phyloP scores from a whole-genome alignment of 2,888 invertebrate genomes.

The Chorisops tibialis region DNA sequence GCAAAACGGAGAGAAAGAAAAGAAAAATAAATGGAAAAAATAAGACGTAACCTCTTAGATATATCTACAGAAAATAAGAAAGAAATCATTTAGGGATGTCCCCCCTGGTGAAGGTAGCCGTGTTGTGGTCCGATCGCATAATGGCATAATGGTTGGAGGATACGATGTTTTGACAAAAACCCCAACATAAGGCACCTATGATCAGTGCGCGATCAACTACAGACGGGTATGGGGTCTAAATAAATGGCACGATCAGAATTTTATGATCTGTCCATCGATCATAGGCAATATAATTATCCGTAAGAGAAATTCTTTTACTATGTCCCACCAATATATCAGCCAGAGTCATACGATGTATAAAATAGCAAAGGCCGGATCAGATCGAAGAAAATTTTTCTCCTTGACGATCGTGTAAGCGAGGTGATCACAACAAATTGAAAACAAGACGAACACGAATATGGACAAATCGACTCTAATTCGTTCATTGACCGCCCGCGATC shows the following conservation, averaged over 20 bases:
- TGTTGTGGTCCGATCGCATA: no score
- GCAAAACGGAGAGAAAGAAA: not conserved
- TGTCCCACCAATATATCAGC: no score
- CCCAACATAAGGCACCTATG: not conserved
- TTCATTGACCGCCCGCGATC: conserved; percentile 13
- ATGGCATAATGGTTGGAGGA: no score
- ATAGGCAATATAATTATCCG: conserved; percentile 10
- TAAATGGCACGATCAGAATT: conserved; percentile 23
- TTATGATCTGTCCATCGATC: conserved; percentile 24
- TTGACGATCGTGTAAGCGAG: conserved; percentile 20
- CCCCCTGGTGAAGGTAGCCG: no score
- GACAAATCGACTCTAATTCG: conserved; percentile 21
- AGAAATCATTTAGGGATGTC: no score
- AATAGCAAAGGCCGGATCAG: no score
- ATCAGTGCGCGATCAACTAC: conserved; percentile 3
- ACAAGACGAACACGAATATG: not conserved
- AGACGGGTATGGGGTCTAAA: conserved; percentile 6
- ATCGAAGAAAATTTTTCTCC: not conserved
- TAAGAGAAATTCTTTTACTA: conserved; percentile 8
- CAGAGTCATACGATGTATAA: no score
- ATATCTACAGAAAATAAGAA: no score
- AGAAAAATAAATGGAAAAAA: no score
- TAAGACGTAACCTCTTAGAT: no score
- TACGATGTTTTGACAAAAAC: no score
- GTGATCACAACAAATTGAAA: conserved; percentile 25